Evolutionary conservation across 2,797 vertebrate genomes (phyloP), one percentile per base, ranked within the genome.

Genomic region (Linurgus olivaceus): DNA sequence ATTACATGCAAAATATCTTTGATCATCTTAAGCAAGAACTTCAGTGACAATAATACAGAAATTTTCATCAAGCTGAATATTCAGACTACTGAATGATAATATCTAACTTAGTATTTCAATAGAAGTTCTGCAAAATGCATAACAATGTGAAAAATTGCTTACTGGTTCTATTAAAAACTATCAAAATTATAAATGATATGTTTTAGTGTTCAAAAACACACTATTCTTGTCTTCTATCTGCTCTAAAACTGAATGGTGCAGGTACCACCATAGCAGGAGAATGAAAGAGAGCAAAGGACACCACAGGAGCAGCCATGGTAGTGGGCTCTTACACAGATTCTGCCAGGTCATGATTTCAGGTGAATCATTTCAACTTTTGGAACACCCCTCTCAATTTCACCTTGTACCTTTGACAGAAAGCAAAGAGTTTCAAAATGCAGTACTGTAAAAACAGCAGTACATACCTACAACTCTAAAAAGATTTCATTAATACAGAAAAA

Each of bases 241-340:
- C 33, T 66, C 17, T 51, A 54, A n/a, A 55, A 72, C 47, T 0
- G 0, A 12, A 16, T 2, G 9, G 29, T 25, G 17, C 80, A 54
- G 26, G 29, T 13, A 61, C 19, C 24, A 65, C 17, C 26, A 44
- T 7, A 67, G 37, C 14, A 48, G 26, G 21, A 80, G 68, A 77
- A 57, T 3, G 13, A 63, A 63, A n/a, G 6, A 40, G 4, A 23
- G n/a, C 13, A 57, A 23, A 74, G 9, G 42, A 63, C 28, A 15
- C 24, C 21, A 61, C 28, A 67, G 65, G 19, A 61, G 24, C 31
- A 73, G 21, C 28, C 29, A 4, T 1, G 7, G 42, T 8, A 26
- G 3, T 1, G 17, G 68, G 29, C 10, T 35, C 59, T 72, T 42
- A 55, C 26, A 48, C 15, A 66, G 25, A 52, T 28, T 37, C 45